Evolutionary conservation across 2,888 invertebrate genomes (phyloP).

Genomic region (Caenorhabditis sp.): DNA sequence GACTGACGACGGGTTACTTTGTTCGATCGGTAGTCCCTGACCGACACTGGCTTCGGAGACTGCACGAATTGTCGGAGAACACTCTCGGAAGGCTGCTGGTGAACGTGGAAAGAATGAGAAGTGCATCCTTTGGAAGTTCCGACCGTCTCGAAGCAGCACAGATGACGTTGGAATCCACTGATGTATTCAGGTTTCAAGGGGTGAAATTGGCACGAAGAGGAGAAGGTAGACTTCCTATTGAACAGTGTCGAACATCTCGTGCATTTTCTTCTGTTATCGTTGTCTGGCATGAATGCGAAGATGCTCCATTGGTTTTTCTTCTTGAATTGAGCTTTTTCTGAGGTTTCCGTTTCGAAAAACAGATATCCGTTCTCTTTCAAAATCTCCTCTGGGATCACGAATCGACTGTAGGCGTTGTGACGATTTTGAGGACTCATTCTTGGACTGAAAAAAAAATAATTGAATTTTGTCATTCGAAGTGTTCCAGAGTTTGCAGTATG

Average conservation of each 20-base stretch:
- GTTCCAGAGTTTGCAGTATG: too few relatives aligned
- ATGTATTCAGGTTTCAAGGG: neutral
- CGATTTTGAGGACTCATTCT: conserved; percentile 4
- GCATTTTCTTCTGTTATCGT: conserved; percentile 31
- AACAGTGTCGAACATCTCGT: conserved; percentile 18
- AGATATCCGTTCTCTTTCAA: conserved; percentile 20
- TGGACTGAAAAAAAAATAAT: too few relatives aligned
- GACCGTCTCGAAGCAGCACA: conserved; percentile 2
- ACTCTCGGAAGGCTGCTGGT: conserved; percentile 25
- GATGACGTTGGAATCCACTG: conserved; percentile 1
- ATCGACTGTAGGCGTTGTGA: neutral
- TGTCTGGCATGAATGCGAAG: conserved; percentile 11
- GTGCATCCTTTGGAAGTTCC: conserved; percentile 25
- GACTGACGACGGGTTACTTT: conserved; percentile 3
- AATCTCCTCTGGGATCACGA: conserved; percentile 10
- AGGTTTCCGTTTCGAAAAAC: conserved; percentile 9
- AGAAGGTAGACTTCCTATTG: conserved; percentile 21
- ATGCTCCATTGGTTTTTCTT: conserved; percentile 19
- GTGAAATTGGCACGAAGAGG: conserved; percentile 13
- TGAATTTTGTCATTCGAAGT: too few relatives aligned
- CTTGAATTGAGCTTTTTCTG: conserved; percentile 9
- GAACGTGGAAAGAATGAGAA: conserved; percentile 17
- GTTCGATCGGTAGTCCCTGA: conserved; percentile 10
- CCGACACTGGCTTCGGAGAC: conserved; percentile 11
- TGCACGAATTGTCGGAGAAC: conserved; percentile 15